A percentile compares a stretch with the other conserved stretches of the same genome.
These are phyloP conservation scores for Halisarca cf. caerulea DNA, from an alignment of 37 sponge, comb jelly and placozoan species.

Conservation along the genomic window DNA sequence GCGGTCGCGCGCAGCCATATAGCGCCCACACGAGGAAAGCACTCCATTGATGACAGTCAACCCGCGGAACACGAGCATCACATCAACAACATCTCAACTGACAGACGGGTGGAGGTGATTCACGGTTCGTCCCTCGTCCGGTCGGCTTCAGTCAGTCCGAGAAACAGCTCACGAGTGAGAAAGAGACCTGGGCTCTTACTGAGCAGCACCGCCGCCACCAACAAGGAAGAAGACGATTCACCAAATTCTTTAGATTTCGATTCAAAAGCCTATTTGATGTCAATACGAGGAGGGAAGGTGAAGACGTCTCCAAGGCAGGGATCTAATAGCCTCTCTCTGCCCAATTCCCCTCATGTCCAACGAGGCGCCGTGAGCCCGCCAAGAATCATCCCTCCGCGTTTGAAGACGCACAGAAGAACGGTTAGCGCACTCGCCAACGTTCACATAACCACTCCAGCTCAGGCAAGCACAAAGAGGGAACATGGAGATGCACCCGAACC, in stretches of 20 bases:
- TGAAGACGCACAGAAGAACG: not conserved
- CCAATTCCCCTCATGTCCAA: not conserved
- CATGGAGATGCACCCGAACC: not conserved
- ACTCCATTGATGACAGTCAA: not conserved
- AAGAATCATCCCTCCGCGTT: not conserved
- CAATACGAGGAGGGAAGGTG: conserved; percentile 15
- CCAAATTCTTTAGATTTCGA: not conserved
- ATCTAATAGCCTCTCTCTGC: no score
- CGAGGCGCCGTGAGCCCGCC: not conserved
- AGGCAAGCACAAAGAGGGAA: not conserved
- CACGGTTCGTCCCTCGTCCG: not conserved
- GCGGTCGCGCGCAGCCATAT: not conserved
- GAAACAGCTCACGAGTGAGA: not conserved
- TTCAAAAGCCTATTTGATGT: not conserved
- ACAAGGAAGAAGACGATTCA: not conserved
- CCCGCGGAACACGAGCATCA: not conserved
- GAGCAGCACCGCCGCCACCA: not conserved
- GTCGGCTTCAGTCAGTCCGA: not conserved
- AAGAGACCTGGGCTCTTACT: no score
- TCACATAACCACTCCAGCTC: not conserved
- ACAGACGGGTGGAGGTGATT: no score
- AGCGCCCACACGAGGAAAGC: not conserved
- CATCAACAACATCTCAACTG: not conserved
- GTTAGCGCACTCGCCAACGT: conserved; percentile 12
- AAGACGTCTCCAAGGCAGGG: conserved; percentile 11